A percentile compares a stretch with the other conserved stretches of the same genome.
These are phyloP conservation scores for Tetragonula carbonaria DNA, from an alignment of 2,888 invertebrate genomes.

Conservation along the genomic window DNA sequence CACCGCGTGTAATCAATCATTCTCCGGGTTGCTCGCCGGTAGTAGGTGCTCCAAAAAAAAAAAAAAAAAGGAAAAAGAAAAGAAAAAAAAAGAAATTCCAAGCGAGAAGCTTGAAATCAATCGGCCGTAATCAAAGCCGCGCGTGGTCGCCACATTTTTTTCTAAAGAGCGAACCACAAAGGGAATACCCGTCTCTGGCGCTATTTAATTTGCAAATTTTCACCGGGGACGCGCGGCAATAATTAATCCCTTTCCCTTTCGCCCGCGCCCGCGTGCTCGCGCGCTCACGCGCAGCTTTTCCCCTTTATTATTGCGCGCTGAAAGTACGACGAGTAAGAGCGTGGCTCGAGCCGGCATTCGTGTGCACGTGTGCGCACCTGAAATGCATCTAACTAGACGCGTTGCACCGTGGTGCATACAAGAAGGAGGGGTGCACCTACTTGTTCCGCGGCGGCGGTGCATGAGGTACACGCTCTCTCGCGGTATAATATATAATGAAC, in stretches of 20 bases:
- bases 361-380: constrained; percentile 66
- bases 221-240: constrained; percentile 39
- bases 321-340: constrained; percentile 53
- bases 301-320: constrained; percentile 59
- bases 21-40: background rate
- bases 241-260: constrained; percentile 56
- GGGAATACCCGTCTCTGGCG: background rate
- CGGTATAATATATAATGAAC: constrained; percentile 71
- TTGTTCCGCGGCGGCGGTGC: constrained; percentile 66
- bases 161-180: background rate
- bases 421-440: constrained; percentile 59
- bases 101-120: background rate
- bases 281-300: constrained; percentile 31
- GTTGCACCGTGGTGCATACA: constrained; percentile 56
- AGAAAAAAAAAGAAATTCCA: background rate
- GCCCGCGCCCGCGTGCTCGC: background rate
- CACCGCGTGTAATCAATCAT: background rate
- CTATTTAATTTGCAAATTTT: constrained; percentile 47
- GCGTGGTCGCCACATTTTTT: background rate
- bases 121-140: background rate
- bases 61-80: no score
- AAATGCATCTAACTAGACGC: constrained; percentile 70
- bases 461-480: constrained; percentile 46
- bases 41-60: no score
- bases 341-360: constrained; percentile 45